These are phyloP conservation scores for Empis stercorea DNA, from an alignment of 2,888 invertebrate species.

Conservation along the genomic window DNA sequence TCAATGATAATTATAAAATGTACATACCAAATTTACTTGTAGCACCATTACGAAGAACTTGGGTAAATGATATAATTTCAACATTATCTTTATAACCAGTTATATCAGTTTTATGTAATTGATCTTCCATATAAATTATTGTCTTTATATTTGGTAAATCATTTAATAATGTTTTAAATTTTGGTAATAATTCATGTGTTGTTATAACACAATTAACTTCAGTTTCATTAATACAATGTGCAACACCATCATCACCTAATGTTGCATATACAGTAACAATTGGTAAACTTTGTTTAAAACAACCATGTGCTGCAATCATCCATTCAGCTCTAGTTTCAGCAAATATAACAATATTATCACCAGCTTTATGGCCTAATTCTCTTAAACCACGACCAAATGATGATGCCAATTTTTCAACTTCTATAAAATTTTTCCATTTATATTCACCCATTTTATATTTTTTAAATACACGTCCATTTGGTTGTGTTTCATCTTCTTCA, in stretches of 20 bases:
- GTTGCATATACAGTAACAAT: constrained; percentile 97
- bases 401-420: constrained; percentile 58
- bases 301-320: constrained; percentile 93
- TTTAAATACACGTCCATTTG: constrained; percentile 89
- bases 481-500: constrained; percentile 89
- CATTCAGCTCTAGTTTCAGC: constrained; percentile 97
- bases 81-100: constrained; percentile 61
- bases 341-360: constrained; percentile 77
- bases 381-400: constrained; percentile 76
- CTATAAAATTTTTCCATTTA: constrained; percentile 72
- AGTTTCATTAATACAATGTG: constrained; percentile 94
- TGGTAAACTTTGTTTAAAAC: constrained; percentile 88
- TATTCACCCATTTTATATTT: constrained; percentile 94
- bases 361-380: constrained; percentile 59
- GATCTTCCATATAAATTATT: constrained; percentile 80
- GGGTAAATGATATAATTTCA: constrained; percentile 58
- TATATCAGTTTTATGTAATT: constrained; percentile 56
- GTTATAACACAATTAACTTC: constrained; percentile 90
- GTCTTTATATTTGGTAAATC: constrained; percentile 64
- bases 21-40: constrained; percentile 39
- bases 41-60: constrained; percentile 48
- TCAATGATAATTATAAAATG: background rate
- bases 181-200: constrained; percentile 79
- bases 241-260: constrained; percentile 89
- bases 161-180: constrained; percentile 66